phyloP scores from a whole-genome alignment of 2,113 vertebrate species.

The Chrysemys picta region DNA sequence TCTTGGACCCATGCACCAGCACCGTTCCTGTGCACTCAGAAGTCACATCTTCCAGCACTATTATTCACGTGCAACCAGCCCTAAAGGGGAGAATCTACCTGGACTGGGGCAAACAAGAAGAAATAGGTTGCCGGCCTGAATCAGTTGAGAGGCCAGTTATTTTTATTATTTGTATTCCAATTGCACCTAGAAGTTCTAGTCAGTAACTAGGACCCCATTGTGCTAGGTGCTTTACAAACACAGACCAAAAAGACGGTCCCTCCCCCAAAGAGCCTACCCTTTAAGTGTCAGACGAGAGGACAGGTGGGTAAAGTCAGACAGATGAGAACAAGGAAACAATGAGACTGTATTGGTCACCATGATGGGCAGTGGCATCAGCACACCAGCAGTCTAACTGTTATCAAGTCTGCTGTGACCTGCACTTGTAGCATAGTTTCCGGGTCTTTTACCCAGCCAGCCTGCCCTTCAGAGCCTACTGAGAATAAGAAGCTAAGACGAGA shows the following conservation, averaged over 20 bases:
- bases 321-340: background rate
- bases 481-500: conserved; percentile 1
- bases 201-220: background rate
- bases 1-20: background rate
- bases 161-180: background rate
- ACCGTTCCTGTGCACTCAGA: background rate
- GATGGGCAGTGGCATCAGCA: background rate
- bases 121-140: background rate
- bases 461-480: conserved; percentile 59
- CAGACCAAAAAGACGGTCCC: background rate
- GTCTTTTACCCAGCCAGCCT: conserved; percentile 50
- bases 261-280: background rate
- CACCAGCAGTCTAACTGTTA: background rate
- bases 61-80: no score
- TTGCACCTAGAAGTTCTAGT: background rate
- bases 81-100: background rate
- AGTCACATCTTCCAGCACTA: background rate
- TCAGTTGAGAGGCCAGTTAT: background rate
- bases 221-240: background rate
- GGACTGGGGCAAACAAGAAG: background rate
- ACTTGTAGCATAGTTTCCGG: background rate
- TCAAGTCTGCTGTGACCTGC: background rate
- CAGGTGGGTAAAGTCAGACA: background rate
- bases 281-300: background rate
- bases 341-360: background rate